Conservation (phyloP, 1,140 invertebrate genomes). For the Aphidius gifuensis region DNA sequence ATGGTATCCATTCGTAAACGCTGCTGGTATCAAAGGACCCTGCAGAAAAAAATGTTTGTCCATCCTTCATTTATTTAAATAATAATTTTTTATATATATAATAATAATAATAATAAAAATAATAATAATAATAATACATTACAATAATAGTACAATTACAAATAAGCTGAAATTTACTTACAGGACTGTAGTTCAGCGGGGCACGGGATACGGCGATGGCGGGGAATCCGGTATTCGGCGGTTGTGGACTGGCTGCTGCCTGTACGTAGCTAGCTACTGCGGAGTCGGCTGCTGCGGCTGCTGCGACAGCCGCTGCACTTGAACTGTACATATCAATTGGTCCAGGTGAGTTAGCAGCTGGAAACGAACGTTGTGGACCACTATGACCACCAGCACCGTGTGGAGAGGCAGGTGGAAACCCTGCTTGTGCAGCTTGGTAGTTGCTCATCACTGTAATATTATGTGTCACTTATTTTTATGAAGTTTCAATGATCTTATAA, state of each 20-base stretch:
- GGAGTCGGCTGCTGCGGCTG: constrained; percentile 53
- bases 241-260: constrained; percentile 83
- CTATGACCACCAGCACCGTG: constrained; percentile 58
- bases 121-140: not conserved
- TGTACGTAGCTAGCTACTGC: constrained; percentile 82
- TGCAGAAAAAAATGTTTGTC: constrained; percentile 51
- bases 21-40: constrained; percentile 88
- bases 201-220: constrained; percentile 85
- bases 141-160: too few species aligned
- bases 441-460: constrained; percentile 87
- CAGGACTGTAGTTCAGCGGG: constrained; percentile 85
- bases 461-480: constrained; percentile 6
- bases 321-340: constrained; percentile 88
- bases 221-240: constrained; percentile 76
- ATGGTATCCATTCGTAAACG: constrained; percentile 92
- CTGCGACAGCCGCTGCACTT: constrained; percentile 68
- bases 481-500: not conserved
- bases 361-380: constrained; percentile 73
- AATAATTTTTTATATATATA: not conserved
- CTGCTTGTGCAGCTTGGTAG: constrained; percentile 79
- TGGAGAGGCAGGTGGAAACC: constrained; percentile 68
- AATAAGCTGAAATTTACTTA: constrained; percentile 55
- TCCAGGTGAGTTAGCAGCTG: constrained; percentile 82
- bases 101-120: not conserved
- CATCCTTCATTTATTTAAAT: not conserved